Conservation (phyloP, 2,888 invertebrate species). For the Scelioninae gen. 1 region DNA sequence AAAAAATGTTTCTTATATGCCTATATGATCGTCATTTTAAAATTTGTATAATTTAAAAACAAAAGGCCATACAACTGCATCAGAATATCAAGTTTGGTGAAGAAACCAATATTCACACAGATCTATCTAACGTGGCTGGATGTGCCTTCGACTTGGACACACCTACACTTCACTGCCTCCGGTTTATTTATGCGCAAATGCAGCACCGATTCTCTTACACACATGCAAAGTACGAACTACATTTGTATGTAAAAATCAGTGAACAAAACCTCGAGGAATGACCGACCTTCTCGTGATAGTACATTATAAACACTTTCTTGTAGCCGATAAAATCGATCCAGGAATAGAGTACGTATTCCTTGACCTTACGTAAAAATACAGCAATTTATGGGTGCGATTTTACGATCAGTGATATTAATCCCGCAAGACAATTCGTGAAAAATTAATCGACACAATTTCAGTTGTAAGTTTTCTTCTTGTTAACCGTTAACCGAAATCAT, state of each 20-base stretch:
- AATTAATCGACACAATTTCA: no score
- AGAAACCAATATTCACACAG: slow-evolving; percentile 49
- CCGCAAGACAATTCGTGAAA: no score
- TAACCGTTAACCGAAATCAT: background rate
- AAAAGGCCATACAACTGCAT: no score
- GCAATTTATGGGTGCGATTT: slow-evolving; percentile 18
- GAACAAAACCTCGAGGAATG: slow-evolving; percentile 70
- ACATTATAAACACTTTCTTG: slow-evolving; percentile 69
- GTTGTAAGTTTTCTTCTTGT: no score
- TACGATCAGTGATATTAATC: background rate
- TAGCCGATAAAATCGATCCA: slow-evolving; percentile 66
- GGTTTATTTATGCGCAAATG: slow-evolving; percentile 74
- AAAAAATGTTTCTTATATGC: no score
- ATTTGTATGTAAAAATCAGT: slow-evolving; percentile 41
- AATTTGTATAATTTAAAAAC: no score
- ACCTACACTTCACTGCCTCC: slow-evolving; percentile 73
- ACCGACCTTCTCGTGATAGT: slow-evolving; percentile 72
- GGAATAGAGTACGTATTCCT: slow-evolving; percentile 51
- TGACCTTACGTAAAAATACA: slow-evolving; percentile 60
- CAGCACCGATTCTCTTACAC: slow-evolving; percentile 39
- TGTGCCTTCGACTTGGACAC: slow-evolving; percentile 73
- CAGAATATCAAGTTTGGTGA: no score
- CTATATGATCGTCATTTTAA: no score
- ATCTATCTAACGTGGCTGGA: slow-evolving; percentile 66
- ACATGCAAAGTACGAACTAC: no score